phyloP scores from a whole-genome alignment of 2,888 invertebrate genomes.

The Crossocerus cetratus region DNA sequence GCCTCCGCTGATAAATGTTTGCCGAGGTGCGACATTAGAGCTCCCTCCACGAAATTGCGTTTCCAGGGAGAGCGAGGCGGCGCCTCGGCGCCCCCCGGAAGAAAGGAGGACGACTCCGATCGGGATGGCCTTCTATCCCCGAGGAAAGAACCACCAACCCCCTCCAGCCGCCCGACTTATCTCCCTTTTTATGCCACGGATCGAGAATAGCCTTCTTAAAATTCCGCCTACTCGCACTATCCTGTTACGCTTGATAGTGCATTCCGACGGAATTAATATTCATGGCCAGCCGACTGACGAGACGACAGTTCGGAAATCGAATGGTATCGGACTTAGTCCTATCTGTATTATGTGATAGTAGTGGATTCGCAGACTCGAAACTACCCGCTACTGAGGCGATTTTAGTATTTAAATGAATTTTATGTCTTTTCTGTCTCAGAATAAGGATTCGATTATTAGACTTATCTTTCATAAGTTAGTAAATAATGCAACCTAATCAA shows the following conservation, averaged over 20 bases:
- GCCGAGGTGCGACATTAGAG: conserved; percentile 46
- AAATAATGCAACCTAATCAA: too few relatives aligned
- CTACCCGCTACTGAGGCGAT: too few relatives aligned
- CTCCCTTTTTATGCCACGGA: neutral
- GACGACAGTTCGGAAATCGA: too few relatives aligned
- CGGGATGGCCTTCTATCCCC: neutral
- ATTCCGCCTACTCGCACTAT: neutral
- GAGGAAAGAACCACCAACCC: neutral
- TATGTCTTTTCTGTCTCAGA: too few relatives aligned
- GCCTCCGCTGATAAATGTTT: conserved; percentile 50
- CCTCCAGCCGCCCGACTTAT: neutral
- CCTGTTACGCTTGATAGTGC: neutral
- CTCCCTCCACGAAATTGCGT: conserved; percentile 45
- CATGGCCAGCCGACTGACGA: neutral
- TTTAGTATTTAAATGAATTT: too few relatives aligned
- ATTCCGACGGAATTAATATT: neutral
- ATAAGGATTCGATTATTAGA: too few relatives aligned
- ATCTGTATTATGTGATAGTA: too few relatives aligned
- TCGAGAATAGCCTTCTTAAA: neutral
- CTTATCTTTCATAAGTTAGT: too few relatives aligned
- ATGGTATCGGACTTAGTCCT: too few relatives aligned
- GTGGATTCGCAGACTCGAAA: too few relatives aligned
- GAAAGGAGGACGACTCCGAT: neutral
- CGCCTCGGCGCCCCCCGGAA: neutral
- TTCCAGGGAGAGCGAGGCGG: conserved; percentile 22